phyloP scores from a whole-genome alignment of 1,140 invertebrate genomes.

The Zaprionus camerounensis region DNA sequence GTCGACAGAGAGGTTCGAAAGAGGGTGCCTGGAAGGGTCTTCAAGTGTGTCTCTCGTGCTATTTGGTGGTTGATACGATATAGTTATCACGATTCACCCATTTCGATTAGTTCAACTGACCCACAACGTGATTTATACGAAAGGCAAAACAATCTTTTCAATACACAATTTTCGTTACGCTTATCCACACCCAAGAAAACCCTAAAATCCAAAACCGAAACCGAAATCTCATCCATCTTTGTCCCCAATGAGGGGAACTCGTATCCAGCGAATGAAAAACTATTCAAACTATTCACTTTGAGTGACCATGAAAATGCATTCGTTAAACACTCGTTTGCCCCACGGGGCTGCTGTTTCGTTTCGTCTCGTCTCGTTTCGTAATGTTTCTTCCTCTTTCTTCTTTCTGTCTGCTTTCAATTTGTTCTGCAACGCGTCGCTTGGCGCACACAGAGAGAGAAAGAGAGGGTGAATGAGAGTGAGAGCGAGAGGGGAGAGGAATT shows the following conservation, averaged over 20 bases:
- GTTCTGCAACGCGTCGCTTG: slow-evolving; percentile 75
- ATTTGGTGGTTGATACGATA: slow-evolving; percentile 22
- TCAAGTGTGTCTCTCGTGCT: too few species aligned
- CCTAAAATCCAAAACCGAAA: background rate
- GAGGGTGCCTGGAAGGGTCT: background rate
- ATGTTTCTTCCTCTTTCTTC: background rate
- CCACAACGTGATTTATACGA: background rate
- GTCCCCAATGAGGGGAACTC: background rate
- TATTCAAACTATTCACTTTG: slow-evolving; percentile 63
- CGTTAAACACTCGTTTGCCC: slow-evolving; percentile 62
- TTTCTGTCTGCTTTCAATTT: slow-evolving; percentile 61
- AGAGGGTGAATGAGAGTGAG: background rate
- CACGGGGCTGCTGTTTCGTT: slow-evolving; percentile 27
- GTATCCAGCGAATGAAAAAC: slow-evolving; percentile 32
- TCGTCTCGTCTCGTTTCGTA: slow-evolving; percentile 1
- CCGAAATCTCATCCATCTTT: slow-evolving; percentile 59
- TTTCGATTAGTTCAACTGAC: slow-evolving; percentile 48
- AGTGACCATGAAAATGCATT: slow-evolving; percentile 82
- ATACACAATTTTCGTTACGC: slow-evolving; percentile 65
- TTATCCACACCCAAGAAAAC: slow-evolving; percentile 56
- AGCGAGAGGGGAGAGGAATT: slow-evolving; percentile 42
- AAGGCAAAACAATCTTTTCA: slow-evolving; percentile 47
- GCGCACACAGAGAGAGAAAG: background rate
- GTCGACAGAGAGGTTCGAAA: background rate
- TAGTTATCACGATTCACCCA: slow-evolving; percentile 58